phyloP scores from a whole-genome alignment of 53 echinoderm and acorn worm species.

The Luidia sarsii region DNA sequence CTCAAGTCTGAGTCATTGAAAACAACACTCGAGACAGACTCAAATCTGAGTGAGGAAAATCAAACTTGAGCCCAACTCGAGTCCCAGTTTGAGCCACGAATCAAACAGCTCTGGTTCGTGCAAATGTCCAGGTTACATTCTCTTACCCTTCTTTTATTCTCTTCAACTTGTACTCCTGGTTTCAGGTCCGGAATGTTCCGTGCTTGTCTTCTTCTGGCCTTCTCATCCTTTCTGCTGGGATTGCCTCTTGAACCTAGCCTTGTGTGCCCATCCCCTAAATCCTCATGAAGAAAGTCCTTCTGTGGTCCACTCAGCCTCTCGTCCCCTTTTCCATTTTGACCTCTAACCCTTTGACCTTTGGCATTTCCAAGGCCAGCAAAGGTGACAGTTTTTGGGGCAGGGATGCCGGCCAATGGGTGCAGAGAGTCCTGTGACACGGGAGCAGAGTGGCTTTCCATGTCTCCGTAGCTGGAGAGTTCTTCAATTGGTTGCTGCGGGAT shows the following conservation, averaged over 20 bases:
- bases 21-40: no score
- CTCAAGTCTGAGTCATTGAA: no score
- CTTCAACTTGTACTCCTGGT: slow-evolving; percentile 42
- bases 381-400: slow-evolving; percentile 62
- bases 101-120: no score
- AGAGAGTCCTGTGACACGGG: slow-evolving; percentile 35
- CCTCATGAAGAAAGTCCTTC: neutral
- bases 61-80: no score
- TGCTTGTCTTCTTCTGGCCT: neutral
- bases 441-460: neutral
- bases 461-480: slow-evolving; percentile 56
- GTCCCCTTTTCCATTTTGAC: neutral
- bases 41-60: no score
- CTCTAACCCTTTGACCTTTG: neutral
- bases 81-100: no score
- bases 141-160: slow-evolving; percentile 62
- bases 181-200: slow-evolving; percentile 33
- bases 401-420: slow-evolving; percentile 25
- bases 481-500: slow-evolving; percentile 63
- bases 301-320: no score
- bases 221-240: neutral
- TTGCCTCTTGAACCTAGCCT: neutral
- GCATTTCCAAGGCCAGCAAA: slow-evolving; percentile 14
- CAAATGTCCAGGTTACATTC: no score
- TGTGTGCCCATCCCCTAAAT: slow-evolving; percentile 8